Evolutionary conservation across 2,888 invertebrate species (phyloP), one percentile per base, ranked within the genome.

Genomic region (Idaea straminata): DNA sequence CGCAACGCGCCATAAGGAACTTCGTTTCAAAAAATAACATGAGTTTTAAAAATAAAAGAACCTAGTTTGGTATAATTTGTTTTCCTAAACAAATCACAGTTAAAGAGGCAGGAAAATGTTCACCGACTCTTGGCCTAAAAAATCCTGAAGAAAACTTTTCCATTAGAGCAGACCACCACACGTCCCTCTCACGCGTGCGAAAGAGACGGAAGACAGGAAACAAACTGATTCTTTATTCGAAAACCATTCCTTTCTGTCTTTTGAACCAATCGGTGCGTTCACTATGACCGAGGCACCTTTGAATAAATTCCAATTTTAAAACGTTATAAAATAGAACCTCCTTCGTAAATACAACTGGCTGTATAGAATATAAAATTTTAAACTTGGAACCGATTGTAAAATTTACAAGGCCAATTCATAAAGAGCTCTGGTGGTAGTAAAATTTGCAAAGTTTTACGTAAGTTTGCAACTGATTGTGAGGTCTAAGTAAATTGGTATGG

Each of bases 201-300:
- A 75, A 73, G 83, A 68, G 86, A 91, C 82, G 80, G 80, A 84
- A 83, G 73, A 85, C 83, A 84, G 88, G 89, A 88, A 89, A 78
- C 78, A 69, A 72, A 59, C 75, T 73, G 76, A 79, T 80, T 80
- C 72, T 82, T 83, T 77, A 75, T 77, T 75, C 70, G 74, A 82
- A 79, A 79, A 68, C 80, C 87, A 89, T 87, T 88, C 84, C 82
- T 82, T 82, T 78, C 70, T 83, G 72, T 77, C 80, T 78, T 76
- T 75, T 76, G 79, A 74, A 74, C 73, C 71, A 69, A 79, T 79
- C 73, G 82, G 81, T 72, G 77, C 74, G 70, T 69, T 25, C 72
- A 77, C 76, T 69, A 86, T 82, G 80, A 47, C 13, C 13, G 47
- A 47, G 69, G 68, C 78, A 79, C 72, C 35, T 64, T 64, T 4